Evolutionary conservation across 2,797 vertebrate genomes (phyloP).

Genomic region (Potorous gilbertii): DNA sequence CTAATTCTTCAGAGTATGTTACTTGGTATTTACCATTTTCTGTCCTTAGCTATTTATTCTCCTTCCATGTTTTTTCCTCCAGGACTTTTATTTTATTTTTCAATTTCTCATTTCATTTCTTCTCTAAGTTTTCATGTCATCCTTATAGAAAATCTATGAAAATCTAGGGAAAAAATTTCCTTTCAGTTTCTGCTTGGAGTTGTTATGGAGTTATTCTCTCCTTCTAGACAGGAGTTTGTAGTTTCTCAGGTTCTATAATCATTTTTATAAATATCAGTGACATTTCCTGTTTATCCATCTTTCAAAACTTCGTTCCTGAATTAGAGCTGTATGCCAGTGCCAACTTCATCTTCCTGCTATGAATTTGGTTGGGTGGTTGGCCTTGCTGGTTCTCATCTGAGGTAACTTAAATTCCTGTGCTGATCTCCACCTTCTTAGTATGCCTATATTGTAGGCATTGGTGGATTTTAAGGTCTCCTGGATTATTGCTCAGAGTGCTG

Average conservation of each 20-base stretch:
- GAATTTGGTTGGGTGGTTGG: background rate
- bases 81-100: background rate
- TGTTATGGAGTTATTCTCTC: background rate
- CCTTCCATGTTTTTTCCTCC: background rate
- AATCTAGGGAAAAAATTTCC: background rate
- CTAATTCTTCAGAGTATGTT: background rate
- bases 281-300: background rate
- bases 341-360: background rate
- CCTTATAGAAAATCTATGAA: background rate
- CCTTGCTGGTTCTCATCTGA: background rate
- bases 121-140: background rate
- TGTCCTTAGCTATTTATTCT: background rate
- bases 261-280: background rate
- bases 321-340: background rate
- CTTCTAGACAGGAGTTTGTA: background rate
- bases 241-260: background rate
- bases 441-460: background rate
- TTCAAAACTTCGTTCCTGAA: background rate
- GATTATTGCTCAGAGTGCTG: background rate
- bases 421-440: background rate
- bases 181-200: background rate
- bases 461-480: background rate
- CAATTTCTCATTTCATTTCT: background rate
- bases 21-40: background rate
- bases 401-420: background rate